phyloP scores from a whole-genome alignment of 1,140 invertebrate species.

The Temnothorax longispinosus region DNA sequence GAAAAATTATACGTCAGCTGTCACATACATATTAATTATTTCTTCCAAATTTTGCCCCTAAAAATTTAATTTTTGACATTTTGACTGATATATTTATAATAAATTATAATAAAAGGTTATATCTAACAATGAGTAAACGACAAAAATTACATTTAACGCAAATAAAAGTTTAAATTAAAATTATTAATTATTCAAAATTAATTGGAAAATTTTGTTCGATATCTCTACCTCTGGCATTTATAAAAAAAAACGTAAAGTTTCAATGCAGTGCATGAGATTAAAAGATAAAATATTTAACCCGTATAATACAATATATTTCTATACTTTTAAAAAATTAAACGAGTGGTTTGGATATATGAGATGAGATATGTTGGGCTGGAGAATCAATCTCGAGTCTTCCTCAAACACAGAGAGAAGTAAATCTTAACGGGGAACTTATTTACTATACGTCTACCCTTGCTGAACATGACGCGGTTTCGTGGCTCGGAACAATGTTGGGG shows the following conservation, averaged over 20 bases:
- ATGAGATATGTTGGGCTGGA: not conserved
- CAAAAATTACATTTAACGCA: not conserved
- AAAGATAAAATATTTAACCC: not conserved
- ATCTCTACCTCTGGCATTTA: not conserved
- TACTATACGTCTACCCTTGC: constrained; percentile 7
- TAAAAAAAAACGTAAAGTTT: not conserved
- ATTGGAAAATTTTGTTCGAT: not conserved
- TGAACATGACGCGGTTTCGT: constrained; percentile 31
- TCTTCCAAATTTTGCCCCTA: not conserved
- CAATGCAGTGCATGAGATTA: not conserved
- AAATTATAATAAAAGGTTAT: not conserved
- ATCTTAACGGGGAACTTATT: constrained; percentile 42
- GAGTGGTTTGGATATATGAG: not conserved
- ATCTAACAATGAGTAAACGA: not conserved
- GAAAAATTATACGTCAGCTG: not conserved
- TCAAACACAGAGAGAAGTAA: not conserved
- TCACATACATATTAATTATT: not conserved
- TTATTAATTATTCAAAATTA: not conserved
- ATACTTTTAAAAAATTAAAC: not conserved
- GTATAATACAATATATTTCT: not conserved
- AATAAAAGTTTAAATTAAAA: not conserved
- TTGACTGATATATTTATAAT: not conserved
- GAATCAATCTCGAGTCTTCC: not conserved
- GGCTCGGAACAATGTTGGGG: constrained; percentile 32
- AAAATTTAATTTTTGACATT: not conserved